Evolutionary conservation across 1,140 invertebrate genomes (phyloP), one percentile per base, ranked within the genome.

Genomic region (Platorchestia sp.): DNA sequence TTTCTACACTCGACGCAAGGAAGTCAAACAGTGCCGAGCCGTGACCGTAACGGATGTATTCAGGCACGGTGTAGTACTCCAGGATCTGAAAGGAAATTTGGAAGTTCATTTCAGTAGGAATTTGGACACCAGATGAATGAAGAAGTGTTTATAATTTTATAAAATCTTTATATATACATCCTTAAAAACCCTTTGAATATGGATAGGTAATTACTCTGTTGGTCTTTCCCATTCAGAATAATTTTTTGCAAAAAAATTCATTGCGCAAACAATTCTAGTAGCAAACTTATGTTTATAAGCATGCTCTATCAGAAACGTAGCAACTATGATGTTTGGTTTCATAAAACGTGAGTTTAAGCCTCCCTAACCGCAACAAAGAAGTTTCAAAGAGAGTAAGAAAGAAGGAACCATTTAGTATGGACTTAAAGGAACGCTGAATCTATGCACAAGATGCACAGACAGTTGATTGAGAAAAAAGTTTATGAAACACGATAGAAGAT

Each of bases 21-120:
- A 98, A 98, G 96, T 98, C 98, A 97, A 98, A 98, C 41, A 98
- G 97, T 97, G 97, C 97, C 90, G 97, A 97, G 47, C 98, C 98
- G 75, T 97, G 97, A 16, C 97, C 98, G 59, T 97, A 96, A 40
- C 97, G 97, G 43, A 98, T 97, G 45, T 97, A 96, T 95, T 98
- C 97, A 36, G 98, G 97, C 51, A 98, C 97, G 44, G 97, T 97
- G 96, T 97, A 98, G 90, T 98, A 98, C 96, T 98, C 97, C 97
- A 97, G 44, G 42, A 89, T 90, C 95, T 95, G 44, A 44, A 47
- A 36, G 0, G 10, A 90, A 6, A 42, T 43, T 90, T 5, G 87
- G 59, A 14, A 75, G 27, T 51, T 51, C n/a, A n/a, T 75, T 75
- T 75, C 14, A 40, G 59, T 40, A 75, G 41, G 6, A 44, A 6